Evolutionary conservation across 2,113 vertebrate species (phyloP), one percentile per base, ranked within the genome.

Genomic region (Rhea americana): DNA sequence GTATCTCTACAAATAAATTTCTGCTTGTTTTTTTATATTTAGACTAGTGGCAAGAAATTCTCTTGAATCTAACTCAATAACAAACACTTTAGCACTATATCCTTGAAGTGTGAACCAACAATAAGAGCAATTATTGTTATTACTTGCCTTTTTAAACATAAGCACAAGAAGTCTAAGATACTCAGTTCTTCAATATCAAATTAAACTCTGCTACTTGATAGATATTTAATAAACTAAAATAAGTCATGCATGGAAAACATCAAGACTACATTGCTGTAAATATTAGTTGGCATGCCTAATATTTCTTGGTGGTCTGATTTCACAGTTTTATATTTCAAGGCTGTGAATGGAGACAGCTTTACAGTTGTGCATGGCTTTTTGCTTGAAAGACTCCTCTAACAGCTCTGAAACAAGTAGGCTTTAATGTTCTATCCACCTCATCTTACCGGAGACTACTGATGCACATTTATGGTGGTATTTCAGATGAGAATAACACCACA

Each of bases 241-340:
- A 47, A 95, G 91, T 85, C 94, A 85, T 9, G 86, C 63, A 78
- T 21, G 85, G 96, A 91, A 93, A 97, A 94, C 86, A 82, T 14
- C 32, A 93, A 91, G 84, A 51, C 61, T 89, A 51, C 87, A 19
- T 83, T 67, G 89, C 95, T 73, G 92, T 79, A 91, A 97, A 96
- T 87, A 68, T 93, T 88, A 94, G 58, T 87, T 96, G 94, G 95
- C 96, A 62, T 66, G 74, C 76, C 94, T 93, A 47, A n/a, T 71
- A 68, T 81, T 93, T 87, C 96, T 81, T 90, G 95, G 96, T 97
- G 97, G 97, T 96, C 96, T 89, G 93, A 96, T 91, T 95, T 93
- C 75, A 50, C 39, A 11, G 87, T 62, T 96, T 97, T 86, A 17
- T 68, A 76, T 97, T 97, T 98, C 96, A 97, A 97, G 96, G 92